Evolutionary conservation across 2,888 invertebrate species (phyloP).

Genomic region (Hymenopus coronatus): DNA sequence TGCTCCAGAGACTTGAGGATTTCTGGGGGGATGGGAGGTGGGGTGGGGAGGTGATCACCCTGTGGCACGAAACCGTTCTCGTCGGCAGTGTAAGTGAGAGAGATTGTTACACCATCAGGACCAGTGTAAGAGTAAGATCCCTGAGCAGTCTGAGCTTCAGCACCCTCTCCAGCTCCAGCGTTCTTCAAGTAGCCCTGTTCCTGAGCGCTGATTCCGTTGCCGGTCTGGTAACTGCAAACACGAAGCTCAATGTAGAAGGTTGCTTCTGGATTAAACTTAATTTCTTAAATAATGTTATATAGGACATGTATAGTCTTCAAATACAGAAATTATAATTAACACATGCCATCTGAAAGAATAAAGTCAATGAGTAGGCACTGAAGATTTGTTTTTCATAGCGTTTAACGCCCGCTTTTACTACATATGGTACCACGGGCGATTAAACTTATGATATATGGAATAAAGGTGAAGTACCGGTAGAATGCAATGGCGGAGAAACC

Average conservation of each 20-base stretch:
- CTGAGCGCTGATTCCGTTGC: conserved; percentile 68
- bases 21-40: conserved; percentile 37
- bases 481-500: no score
- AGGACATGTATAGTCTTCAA: no score
- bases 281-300: not conserved
- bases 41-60: conserved; percentile 37
- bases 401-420: no score
- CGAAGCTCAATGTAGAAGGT: not conserved
- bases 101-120: conserved; percentile 60
- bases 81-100: conserved; percentile 45
- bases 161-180: conserved; percentile 59
- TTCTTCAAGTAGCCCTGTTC: conserved; percentile 71
- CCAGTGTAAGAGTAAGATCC: conserved; percentile 72
- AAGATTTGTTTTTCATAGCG: no score
- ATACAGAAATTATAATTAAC: no score
- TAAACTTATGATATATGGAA: no score
- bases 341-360: no score
- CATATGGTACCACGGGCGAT: no score
- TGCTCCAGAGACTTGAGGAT: conserved; percentile 50
- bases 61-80: conserved; percentile 37
- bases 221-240: conserved; percentile 63
- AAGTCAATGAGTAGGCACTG: no score
- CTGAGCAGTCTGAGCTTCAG: conserved; percentile 65
- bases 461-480: no score
- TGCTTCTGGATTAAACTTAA: not conserved